Evolutionary conservation across 2,888 invertebrate genomes (phyloP), one percentile per base, ranked within the genome.

Genomic region (Baccha elongata): DNA sequence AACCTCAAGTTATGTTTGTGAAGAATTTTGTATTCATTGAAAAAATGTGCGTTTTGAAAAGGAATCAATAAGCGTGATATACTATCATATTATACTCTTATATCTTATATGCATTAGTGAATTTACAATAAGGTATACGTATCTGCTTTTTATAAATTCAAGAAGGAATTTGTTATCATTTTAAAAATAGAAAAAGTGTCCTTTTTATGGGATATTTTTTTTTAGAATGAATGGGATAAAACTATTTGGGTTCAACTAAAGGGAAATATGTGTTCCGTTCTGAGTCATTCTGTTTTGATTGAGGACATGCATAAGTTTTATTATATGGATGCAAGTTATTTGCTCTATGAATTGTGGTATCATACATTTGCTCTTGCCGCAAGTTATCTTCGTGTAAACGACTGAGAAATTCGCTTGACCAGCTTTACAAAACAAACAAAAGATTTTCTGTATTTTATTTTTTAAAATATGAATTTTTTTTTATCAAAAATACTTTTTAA

Each of bases 51-150:
- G 13, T 0, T 48, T 26, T 26, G 19, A 8, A 15, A 10, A 6
- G 11, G 29, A 29, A 50, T 29, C 50, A 50, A 29, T 50, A 29
- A 50, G 50, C 29, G 50, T 50, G 6, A 50, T 50, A 17, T 29
- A 29, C 7, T 17, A 10, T 4, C 35, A 46, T 23, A 23, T 46
- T 19, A 46, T n/a, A n/a, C n/a, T n/a, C n/a, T n/a, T n/a, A n/a
- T n/a, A n/a, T n/a, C n/a, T n/a, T n/a, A n/a, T n/a, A 29, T 10
- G 29, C 15, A 1, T 15, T 13, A 15, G 26, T 1, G 26, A 48
- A 48, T 26, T 2, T 21, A 23, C 26, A 2, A 15, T 17, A 17
- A 26, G 11, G 29, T 11, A 46, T n/a, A 26, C 5, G 29, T 11
- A 32, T 32, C 8, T 26, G 3, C 5, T 32, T 32, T 7, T 32